Conservation (phyloP, 2,797 vertebrate genomes). For the Mus spretus region DNA sequence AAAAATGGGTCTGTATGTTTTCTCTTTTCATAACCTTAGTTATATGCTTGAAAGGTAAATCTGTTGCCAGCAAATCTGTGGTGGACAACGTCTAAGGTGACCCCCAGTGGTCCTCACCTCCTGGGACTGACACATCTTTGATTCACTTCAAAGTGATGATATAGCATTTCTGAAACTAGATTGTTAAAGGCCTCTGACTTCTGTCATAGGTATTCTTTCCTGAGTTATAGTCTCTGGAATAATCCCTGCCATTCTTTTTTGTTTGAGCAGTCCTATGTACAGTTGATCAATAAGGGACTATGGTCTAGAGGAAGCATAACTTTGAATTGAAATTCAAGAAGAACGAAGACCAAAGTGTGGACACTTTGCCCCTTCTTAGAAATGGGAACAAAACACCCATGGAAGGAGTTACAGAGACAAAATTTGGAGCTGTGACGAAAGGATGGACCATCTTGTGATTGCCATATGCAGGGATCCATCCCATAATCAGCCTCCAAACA, state of each 20-base stretch:
- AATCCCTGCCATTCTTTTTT: not conserved
- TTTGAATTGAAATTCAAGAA: too few species aligned
- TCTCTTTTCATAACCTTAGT: conserved; percentile 45
- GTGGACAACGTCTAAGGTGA: conserved; percentile 20
- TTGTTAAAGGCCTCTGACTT: conserved; percentile 27
- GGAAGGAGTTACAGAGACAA: too few species aligned
- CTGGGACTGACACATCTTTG: conserved; percentile 30
- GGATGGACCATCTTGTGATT: too few species aligned
- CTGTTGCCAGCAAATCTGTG: conserved; percentile 32
- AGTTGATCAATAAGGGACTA: not conserved
- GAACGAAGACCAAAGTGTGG: too few species aligned
- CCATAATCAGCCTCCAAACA: too few species aligned
- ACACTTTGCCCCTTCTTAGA: too few species aligned
- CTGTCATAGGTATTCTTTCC: conserved; percentile 23
- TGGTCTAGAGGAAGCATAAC: not conserved
- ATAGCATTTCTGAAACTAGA: conserved; percentile 14
- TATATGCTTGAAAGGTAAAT: conserved; percentile 34
- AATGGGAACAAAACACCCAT: too few species aligned
- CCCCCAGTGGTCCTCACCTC: not conserved
- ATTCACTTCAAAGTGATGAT: conserved; percentile 19
- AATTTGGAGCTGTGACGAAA: too few species aligned
- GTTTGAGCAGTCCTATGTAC: not conserved
- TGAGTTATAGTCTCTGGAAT: not conserved
- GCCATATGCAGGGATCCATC: too few species aligned
- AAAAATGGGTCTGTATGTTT: not conserved